These are phyloP conservation scores for Agrotis clavis DNA, from an alignment of 2,888 invertebrate species.

Conservation along the genomic window DNA sequence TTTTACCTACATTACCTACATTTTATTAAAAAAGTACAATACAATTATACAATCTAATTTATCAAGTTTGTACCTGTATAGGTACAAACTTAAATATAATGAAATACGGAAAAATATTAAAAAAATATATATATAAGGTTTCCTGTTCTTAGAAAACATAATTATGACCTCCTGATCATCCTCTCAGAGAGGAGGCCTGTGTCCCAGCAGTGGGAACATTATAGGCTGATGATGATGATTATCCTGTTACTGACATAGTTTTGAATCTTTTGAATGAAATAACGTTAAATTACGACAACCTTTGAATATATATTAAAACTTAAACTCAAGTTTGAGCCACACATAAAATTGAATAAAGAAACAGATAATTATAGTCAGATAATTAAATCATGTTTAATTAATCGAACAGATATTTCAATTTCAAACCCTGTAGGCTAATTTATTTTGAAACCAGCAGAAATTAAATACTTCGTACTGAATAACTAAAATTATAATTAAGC, in stretches of 20 bases:
- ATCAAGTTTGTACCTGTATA: no score
- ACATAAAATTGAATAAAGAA: neutral
- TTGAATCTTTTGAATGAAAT: neutral
- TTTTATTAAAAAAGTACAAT: no score
- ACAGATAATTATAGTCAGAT: neutral
- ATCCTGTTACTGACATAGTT: neutral
- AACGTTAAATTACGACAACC: neutral
- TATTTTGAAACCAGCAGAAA: slow-evolving; percentile 28
- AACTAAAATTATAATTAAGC: slow-evolving; percentile 44
- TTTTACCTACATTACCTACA: no score
- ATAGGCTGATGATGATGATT: no score
- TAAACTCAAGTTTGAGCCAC: neutral
- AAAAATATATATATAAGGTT: no score
- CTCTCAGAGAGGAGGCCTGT: no score
- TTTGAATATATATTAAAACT: neutral
- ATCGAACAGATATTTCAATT: slow-evolving; percentile 34
- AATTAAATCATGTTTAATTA: slow-evolving; percentile 13
- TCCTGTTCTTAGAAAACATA: no score
- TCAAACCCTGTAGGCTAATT: slow-evolving; percentile 13
- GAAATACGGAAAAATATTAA: no score
- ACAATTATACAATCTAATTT: no score
- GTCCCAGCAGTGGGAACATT: no score
- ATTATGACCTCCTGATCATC: neutral
- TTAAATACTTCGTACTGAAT: slow-evolving; percentile 27
- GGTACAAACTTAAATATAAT: no score